Base-by-base conservation (phyloP, 2,888 invertebrate genomes). In the Congeria kusceri region DNA sequence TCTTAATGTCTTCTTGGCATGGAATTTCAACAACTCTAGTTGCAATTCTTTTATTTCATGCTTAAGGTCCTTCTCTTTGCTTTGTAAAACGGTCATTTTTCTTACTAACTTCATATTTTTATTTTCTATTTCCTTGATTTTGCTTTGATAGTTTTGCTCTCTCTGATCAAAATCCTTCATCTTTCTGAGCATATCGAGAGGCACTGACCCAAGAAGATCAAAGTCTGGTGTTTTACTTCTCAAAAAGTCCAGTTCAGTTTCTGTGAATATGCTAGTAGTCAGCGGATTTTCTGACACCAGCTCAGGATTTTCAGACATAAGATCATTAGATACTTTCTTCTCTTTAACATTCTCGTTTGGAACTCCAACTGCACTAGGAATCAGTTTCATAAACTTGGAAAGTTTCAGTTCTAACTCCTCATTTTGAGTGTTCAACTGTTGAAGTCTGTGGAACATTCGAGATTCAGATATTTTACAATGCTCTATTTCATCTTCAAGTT, bases 391-490 rank as follows among this genome's bases (percentile, higher is more conserved):
- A 13, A 83, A 25, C 63, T 81, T 71, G 9, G 74, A 57, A 28
- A 84, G 62, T 74, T 81, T 80, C 11, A 53, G 39, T 62, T 85
- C 81, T 25, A 87, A 62, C 61, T 84, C 85, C 46, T 85, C 78
- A 78, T 83, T 83, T 63, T 83, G 80, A 13, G 83, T 78, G 23
- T 77, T 83, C 0, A 83, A 56, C 56, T 77, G 71, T 29, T 83
- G 83, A 70, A 77, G 80, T 67, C 76, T 80, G 66, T 80, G 80
- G 67, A 83, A 83, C 83, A 83, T 83, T 73, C 83, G 64, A 20
- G 83, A 83, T 61, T 83, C 83, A 15, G 83, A 83, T 49, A 83
- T 78, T 39, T 78, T 83, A 59, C 80, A 80, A 9, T 76, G 74
- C 53, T 81, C 83, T 57, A 78, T 68, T 75, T 81, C 79, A 74